Evolutionary conservation across 2,888 invertebrate species (phyloP).

Genomic region (Carabus problematicus): DNA sequence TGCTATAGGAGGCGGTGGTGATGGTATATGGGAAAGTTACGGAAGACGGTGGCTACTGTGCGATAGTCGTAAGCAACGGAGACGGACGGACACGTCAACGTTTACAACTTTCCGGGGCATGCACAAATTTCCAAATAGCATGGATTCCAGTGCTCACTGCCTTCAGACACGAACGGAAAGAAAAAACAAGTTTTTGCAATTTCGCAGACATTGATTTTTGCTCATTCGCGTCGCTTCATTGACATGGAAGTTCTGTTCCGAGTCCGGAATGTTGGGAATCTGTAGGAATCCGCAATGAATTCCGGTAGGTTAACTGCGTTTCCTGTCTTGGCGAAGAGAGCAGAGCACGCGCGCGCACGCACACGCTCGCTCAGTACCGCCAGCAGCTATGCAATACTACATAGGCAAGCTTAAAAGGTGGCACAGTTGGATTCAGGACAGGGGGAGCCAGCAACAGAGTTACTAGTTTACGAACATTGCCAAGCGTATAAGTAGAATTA

Average conservation of each 20-base stretch:
- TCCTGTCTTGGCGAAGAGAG: constrained; percentile 29
- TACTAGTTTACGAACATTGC: too few relatives aligned
- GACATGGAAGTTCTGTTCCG: constrained; percentile 42
- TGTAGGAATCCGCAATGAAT: constrained; percentile 43
- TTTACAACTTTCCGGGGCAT: constrained; percentile 39
- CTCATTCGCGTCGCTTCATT: constrained; percentile 42
- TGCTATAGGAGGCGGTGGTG: too few relatives aligned
- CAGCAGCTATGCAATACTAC: not conserved
- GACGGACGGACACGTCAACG: constrained; percentile 25
- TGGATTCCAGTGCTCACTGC: constrained; percentile 28
- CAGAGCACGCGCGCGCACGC: constrained; percentile 11
- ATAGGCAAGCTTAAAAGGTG: not conserved
- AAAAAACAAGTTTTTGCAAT: constrained; percentile 43
- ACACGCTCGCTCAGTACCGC: not conserved
- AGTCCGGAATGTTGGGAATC: constrained; percentile 39
- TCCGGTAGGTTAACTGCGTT: constrained; percentile 43
- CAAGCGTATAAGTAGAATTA: too few relatives aligned
- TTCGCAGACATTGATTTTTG: constrained; percentile 42
- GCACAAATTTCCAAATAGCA: constrained; percentile 40
- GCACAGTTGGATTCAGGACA: too few relatives aligned
- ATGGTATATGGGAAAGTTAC: not conserved
- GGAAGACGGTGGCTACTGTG: not conserved
- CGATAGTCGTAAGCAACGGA: not conserved
- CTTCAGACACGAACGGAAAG: constrained; percentile 26
- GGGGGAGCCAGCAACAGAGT: too few relatives aligned